These are phyloP conservation scores for Caenorhabditis sulstoni DNA, from an alignment of 2,888 invertebrate genomes.

Conservation along the genomic window DNA sequence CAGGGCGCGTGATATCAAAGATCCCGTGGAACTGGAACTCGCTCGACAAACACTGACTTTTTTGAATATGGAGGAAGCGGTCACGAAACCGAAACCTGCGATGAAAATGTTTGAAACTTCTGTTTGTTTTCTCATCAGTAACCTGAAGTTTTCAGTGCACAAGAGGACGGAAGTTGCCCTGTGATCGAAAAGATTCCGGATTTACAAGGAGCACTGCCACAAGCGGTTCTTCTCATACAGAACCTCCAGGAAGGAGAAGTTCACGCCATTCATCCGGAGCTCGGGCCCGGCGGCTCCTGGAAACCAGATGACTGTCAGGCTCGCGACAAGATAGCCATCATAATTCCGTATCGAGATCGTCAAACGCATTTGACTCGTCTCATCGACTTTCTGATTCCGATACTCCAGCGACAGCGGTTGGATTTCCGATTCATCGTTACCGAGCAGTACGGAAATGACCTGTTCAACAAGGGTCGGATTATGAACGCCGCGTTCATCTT, in stretches of 20 bases:
- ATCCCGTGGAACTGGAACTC: conserved; percentile 55
- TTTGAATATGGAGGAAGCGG: conserved; percentile 56
- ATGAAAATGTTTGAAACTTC: conserved; percentile 37
- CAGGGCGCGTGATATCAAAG: conserved; percentile 35
- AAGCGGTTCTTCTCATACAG: conserved; percentile 77
- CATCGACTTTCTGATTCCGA: conserved; percentile 80
- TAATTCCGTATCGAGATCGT: conserved; percentile 81
- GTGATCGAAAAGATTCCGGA: conserved; percentile 64
- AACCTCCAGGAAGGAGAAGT: conserved; percentile 74
- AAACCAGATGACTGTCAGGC: conserved; percentile 78
- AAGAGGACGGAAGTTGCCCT: conserved; percentile 64
- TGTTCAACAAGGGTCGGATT: conserved; percentile 80
- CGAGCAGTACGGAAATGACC: conserved; percentile 79
- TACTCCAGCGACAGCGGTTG: conserved; percentile 78
- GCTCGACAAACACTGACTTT: conserved; percentile 60
- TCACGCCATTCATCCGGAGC: conserved; percentile 69
- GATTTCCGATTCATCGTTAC: conserved; percentile 81
- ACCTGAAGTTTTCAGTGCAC: conserved; percentile 36
- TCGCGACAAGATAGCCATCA: conserved; percentile 78
- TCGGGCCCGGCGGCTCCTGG: conserved; percentile 79
- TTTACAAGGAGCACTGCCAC: conserved; percentile 67
- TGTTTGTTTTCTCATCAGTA: background rate
- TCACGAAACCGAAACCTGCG: conserved; percentile 33
- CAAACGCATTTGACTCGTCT: conserved; percentile 79
- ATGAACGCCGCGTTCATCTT: conserved; percentile 80